phyloP scores from a whole-genome alignment of 2,888 invertebrate species.

The Melinopterus prodromus region DNA sequence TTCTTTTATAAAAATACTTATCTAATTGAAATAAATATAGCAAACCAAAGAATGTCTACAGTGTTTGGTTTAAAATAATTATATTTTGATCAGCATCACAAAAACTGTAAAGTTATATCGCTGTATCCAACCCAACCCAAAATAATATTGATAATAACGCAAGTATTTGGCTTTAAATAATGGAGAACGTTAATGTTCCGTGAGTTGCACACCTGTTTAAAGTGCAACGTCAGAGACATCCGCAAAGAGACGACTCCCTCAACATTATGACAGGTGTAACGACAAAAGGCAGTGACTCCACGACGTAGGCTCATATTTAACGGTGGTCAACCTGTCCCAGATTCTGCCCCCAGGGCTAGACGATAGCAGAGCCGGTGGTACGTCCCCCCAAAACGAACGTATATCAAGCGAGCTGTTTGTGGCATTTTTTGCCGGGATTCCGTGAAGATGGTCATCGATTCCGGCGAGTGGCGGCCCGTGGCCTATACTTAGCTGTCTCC shows the following conservation, averaged over 20 bases:
- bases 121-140: no score
- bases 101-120: no score
- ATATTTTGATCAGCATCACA: no score
- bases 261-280: not conserved
- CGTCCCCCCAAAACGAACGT: not conserved
- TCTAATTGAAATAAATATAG: no score
- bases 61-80: no score
- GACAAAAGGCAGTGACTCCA: not conserved
- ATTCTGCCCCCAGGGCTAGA: conserved; percentile 4
- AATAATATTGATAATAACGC: no score
- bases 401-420: not conserved
- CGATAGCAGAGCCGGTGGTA: not conserved
- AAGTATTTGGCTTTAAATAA: no score
- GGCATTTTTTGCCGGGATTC: not conserved
- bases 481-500: conserved; percentile 59
- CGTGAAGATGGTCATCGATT: conserved; percentile 4
- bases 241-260: not conserved
- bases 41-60: no score
- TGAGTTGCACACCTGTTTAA: not conserved
- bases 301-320: not conserved
- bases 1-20: no score
- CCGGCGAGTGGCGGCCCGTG: conserved; percentile 46
- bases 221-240: not conserved
- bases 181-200: no score
- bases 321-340: not conserved